These are phyloP conservation scores for Papilio glaucus DNA, from an alignment of 1,140 invertebrate species.

Conservation along the genomic window DNA sequence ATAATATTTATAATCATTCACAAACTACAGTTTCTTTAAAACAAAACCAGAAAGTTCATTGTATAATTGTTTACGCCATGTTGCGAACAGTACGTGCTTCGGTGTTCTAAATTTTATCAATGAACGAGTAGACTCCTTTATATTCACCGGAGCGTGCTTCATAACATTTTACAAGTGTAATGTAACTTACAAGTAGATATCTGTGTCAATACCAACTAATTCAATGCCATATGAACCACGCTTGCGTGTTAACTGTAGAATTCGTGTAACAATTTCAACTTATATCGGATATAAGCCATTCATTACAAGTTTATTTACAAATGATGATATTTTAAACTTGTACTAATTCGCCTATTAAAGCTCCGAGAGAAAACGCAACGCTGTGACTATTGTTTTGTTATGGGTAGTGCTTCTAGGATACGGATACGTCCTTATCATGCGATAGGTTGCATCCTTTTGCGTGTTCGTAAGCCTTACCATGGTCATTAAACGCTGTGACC, in stretches of 20 bases:
- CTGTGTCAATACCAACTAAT: constrained; percentile 21
- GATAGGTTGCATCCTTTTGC: too few relatives aligned
- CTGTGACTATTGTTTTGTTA: too few relatives aligned
- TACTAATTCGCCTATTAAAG: too few relatives aligned
- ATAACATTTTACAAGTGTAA: constrained; percentile 21
- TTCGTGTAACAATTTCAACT: neutral
- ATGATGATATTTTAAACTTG: too few relatives aligned
- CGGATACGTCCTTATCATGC: too few relatives aligned
- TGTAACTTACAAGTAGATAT: constrained; percentile 8
- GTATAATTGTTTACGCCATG: constrained; percentile 1
- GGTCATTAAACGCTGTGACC: too few relatives aligned
- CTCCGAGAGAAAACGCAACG: too few relatives aligned
- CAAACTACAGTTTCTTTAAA: neutral
- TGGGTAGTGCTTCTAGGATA: too few relatives aligned
- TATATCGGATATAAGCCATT: neutral
- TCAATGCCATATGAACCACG: neutral
- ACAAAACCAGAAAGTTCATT: neutral
- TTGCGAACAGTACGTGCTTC: constrained; percentile 11
- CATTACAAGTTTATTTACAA: neutral
- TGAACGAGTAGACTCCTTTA: constrained; percentile 3
- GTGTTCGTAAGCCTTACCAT: too few relatives aligned
- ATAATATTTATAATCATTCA: neutral
- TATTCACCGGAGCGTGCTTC: constrained; percentile 10
- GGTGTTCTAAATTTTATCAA: neutral
- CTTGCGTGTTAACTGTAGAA: neutral